phyloP scores from a whole-genome alignment of 2,113 vertebrate species.

The Ptychochromis oligacanthus region DNA sequence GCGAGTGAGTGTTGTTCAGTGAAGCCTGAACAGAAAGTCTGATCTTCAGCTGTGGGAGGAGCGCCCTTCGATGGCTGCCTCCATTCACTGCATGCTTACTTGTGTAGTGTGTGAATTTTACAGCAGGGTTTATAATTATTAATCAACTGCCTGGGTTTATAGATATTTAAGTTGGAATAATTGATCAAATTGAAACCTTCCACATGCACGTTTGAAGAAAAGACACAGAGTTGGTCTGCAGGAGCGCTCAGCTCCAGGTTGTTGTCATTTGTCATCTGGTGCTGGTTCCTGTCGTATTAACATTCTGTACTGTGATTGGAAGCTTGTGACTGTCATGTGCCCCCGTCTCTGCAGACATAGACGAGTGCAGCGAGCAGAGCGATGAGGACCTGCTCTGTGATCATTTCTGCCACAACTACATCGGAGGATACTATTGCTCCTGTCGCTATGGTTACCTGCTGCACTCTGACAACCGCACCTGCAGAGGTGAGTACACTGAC shows the following conservation, averaged over 20 bases:
- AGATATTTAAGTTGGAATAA: too few relatives aligned
- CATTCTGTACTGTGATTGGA: not conserved
- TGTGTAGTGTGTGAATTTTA: too few relatives aligned
- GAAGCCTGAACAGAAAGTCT: too few relatives aligned
- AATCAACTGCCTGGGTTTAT: too few relatives aligned
- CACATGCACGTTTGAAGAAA: not conserved
- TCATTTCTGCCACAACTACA: conserved; percentile 96
- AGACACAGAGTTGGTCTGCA: not conserved
- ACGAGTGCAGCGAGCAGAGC: conserved; percentile 87
- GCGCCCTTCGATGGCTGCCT: too few relatives aligned
- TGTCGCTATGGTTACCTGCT: conserved; percentile 95
- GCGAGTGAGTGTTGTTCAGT: too few relatives aligned
- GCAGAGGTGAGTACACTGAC: conserved; percentile 81
- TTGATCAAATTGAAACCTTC: too few relatives aligned
- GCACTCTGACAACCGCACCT: conserved; percentile 94
- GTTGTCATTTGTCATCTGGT: not conserved
- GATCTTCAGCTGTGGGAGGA: too few relatives aligned
- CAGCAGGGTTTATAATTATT: too few relatives aligned
- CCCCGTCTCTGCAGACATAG: conserved; percentile 82
- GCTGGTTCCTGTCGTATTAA: too few relatives aligned
- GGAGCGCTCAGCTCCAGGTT: too few relatives aligned
- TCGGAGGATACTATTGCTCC: conserved; percentile 95
- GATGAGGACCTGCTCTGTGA: conserved; percentile 89
- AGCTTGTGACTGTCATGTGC: not conserved
- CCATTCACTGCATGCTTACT: too few relatives aligned